Evolutionary conservation across 2,888 invertebrate genomes (phyloP).

Genomic region (Sminthurinus aureus): DNA sequence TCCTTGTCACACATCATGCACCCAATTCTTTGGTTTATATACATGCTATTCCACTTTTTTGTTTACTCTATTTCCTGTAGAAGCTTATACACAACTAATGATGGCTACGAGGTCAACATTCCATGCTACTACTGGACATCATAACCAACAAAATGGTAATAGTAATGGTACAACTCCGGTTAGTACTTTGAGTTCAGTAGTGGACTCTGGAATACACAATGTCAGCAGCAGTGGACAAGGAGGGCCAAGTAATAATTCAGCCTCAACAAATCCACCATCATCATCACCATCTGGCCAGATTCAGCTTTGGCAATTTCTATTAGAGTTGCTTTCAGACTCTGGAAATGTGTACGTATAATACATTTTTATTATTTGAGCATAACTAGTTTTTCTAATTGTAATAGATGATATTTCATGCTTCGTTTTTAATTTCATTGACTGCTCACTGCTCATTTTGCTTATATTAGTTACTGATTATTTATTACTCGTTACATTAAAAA

Average conservation of each 20-base stretch:
- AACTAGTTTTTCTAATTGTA: too few relatives aligned
- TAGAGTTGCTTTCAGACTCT: constrained; percentile 67
- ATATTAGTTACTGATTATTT: too few relatives aligned
- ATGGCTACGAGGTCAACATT: constrained; percentile 28
- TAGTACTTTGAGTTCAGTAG: not conserved
- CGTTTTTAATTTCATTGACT: too few relatives aligned
- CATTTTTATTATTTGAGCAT: too few relatives aligned
- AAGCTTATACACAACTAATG: constrained; percentile 35
- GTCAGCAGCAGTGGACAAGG: not conserved
- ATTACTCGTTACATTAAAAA: too few relatives aligned
- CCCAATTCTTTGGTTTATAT: too few relatives aligned
- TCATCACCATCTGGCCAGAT: constrained; percentile 63
- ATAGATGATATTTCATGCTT: too few relatives aligned
- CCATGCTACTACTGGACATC: not conserved
- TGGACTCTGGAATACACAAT: not conserved
- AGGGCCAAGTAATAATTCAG: not conserved
- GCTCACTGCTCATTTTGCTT: too few relatives aligned
- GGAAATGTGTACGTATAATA: constrained; percentile 62
- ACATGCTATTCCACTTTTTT: not conserved
- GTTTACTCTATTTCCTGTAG: not conserved
- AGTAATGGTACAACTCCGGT: too few relatives aligned
- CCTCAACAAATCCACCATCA: not conserved
- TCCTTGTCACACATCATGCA: too few relatives aligned
- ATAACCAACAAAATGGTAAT: not conserved
- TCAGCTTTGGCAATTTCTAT: constrained; percentile 69